Percentiles rank a stretch among this genome's conserved stretches.
Evolutionary conservation across 2,797 vertebrate genomes (phyloP).

Genomic region (Enteromius argenteus): DNA sequence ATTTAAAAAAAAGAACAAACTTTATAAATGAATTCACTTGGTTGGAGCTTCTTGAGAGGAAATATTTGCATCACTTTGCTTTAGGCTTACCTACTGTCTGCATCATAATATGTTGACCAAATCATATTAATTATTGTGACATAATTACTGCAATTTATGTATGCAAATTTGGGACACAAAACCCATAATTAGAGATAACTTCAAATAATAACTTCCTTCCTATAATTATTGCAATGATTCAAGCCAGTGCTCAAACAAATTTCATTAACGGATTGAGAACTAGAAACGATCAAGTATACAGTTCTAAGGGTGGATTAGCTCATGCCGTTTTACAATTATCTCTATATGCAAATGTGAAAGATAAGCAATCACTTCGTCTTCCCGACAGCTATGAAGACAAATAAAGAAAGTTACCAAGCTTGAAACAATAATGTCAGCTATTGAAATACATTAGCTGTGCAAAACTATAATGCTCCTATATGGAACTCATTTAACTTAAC

Average conservation of each 20-base stretch:
- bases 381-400: conserved; percentile 75
- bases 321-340: conserved; percentile 81
- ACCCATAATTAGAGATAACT: conserved; percentile 77
- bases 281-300: conserved; percentile 81
- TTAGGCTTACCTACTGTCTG: conserved; percentile 63
- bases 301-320: conserved; percentile 81
- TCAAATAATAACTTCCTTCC: conserved; percentile 79
- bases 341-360: conserved; percentile 81
- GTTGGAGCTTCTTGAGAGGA: conserved; percentile 18
- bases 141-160: conserved; percentile 78
- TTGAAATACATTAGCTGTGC: conserved; percentile 67
- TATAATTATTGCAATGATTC: conserved; percentile 82
- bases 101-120: conserved; percentile 71
- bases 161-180: conserved; percentile 79
- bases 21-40: conserved; percentile 38
- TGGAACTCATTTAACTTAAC: conserved; percentile 58
- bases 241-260: conserved; percentile 85
- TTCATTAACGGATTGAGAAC: conserved; percentile 85
- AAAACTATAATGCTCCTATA: conserved; percentile 62
- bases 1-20: conserved; percentile 8
- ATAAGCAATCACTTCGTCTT: conserved; percentile 79
- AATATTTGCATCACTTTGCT: conserved; percentile 39
- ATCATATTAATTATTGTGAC: conserved; percentile 82
- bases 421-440: conserved; percentile 75
- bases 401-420: conserved; percentile 77